These are phyloP conservation scores for Lophius piscatorius DNA, from an alignment of 2,113 vertebrate species.

Conservation along the genomic window DNA sequence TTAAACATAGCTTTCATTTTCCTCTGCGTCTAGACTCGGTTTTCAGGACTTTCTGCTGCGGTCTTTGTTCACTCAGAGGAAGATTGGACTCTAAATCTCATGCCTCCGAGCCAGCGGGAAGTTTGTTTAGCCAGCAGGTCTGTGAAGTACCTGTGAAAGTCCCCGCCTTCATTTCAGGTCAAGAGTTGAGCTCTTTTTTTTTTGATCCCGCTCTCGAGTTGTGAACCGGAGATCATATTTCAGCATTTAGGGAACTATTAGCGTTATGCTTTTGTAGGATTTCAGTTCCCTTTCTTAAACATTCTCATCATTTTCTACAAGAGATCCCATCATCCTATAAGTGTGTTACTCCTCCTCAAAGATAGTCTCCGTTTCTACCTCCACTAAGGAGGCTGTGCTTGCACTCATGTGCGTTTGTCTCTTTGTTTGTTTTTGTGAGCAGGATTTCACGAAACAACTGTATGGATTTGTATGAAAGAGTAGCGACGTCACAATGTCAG, in stretches of 20 bases:
- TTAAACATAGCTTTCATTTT: constrained; percentile 75
- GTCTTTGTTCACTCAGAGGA: constrained; percentile 53
- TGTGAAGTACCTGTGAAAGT: constrained; percentile 40
- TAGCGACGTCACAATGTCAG: too few species aligned
- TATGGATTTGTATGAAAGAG: too few species aligned
- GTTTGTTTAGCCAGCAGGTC: constrained; percentile 52
- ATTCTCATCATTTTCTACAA: too few species aligned
- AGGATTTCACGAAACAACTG: too few species aligned
- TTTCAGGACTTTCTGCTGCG: constrained; percentile 60
- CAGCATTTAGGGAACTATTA: not conserved
- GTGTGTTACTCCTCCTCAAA: too few species aligned
- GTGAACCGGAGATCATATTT: not conserved
- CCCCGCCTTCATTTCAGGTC: not conserved
- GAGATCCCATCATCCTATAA: too few species aligned
- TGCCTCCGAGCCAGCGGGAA: constrained; percentile 45
- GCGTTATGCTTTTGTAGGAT: not conserved
- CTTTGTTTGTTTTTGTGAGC: too few species aligned
- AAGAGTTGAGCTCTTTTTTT: constrained; percentile 28
- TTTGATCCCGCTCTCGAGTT: not conserved
- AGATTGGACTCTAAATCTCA: constrained; percentile 57
- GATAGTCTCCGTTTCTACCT: too few species aligned
- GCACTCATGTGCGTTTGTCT: too few species aligned
- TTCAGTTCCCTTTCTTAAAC: too few species aligned
- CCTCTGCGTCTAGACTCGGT: constrained; percentile 71
- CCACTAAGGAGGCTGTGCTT: too few species aligned